Base-by-base conservation (phyloP, 2,797 vertebrate genomes). In the Characodon lateralis region DNA sequence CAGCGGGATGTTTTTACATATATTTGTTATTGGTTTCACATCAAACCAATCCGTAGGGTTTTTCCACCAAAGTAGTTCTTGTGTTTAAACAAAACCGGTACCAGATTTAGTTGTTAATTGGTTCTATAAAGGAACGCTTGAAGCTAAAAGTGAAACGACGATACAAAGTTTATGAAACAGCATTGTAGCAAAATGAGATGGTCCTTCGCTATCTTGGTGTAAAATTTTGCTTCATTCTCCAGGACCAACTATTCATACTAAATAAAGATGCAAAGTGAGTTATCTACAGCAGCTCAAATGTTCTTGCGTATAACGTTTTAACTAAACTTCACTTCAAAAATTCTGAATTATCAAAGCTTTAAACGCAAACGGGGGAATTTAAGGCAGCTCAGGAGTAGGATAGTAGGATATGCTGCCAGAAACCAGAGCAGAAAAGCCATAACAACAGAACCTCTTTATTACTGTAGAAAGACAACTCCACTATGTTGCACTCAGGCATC, bases 401-500 rank as follows among this genome's bases (percentile, higher is more conserved):
- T 26, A 5, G 1, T 41, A 46, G 41, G 13, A 69, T 26, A 24
- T 22, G 41, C 24, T n/a, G 41, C 41, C n/a, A n/a, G 13, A 46
- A 46, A 69, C 66, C 22, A n/a, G 50, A 79, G 39, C 71, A 39
- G 9, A 70, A 61, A 16, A 51, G 20, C 6, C 22, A 46, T 68
- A 41, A 68, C 4, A 5, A 43, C 12, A 69, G 26, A 72, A 56
- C 59, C 61, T 76, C 68, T 22, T 83, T 22, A 39, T 69, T 39
- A 6, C 50, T 75, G 39, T 53, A 72, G 39, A 46, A 22, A n/a
- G 24, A 69, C 18, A 71, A 50, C 56, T 50, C 39, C 68, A 46
- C 46, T 12, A 43, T 78, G 51, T 79, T 76, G 61, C n/a, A 41
- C 72, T 61, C 66, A 65, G 35, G 51, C 51, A 6, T 85, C 74